Percentiles rank a stretch among this genome's conserved stretches.
Conservation (phyloP, 2,113 vertebrate genomes). For the Ahaetulla prasina region DNA sequence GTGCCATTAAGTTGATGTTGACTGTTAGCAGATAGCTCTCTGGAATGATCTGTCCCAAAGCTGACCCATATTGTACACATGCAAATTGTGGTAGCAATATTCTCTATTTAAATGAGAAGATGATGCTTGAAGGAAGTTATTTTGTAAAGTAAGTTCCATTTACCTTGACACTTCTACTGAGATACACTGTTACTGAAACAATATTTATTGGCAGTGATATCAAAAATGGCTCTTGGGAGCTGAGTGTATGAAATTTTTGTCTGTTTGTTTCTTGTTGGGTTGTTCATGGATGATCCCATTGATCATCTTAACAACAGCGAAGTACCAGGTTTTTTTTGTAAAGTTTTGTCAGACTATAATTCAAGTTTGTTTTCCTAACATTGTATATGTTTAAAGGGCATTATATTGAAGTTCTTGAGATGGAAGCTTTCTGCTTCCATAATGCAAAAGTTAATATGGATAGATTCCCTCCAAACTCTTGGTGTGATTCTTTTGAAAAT, state of each 20-base stretch:
- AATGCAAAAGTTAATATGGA: background rate
- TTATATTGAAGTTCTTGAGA: conserved; percentile 31
- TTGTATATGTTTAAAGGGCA: conserved; percentile 42
- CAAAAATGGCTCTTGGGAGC: conserved; percentile 20
- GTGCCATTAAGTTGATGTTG: background rate
- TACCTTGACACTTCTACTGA: background rate
- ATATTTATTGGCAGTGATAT: conserved; percentile 26
- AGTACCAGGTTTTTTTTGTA: conserved; percentile 33
- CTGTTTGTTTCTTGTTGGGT: background rate
- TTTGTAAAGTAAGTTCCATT: conserved; percentile 8
- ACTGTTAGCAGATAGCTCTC: background rate
- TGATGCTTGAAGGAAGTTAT: background rate
- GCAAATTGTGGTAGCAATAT: background rate
- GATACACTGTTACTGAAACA: conserved; percentile 22
- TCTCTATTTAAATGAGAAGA: background rate
- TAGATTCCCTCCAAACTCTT: background rate
- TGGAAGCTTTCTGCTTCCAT: background rate
- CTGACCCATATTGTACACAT: background rate
- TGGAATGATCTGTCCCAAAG: background rate
- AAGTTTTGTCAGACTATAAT: conserved; percentile 51
- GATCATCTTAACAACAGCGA: conserved; percentile 43
- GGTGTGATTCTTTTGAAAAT: background rate
- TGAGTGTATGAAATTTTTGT: conserved; percentile 27
- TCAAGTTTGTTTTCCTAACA: conserved; percentile 48
- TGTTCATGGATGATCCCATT: conserved; percentile 38